Evolutionary conservation across 2,113 vertebrate species (phyloP).

Genomic region (Origma solitaria): DNA sequence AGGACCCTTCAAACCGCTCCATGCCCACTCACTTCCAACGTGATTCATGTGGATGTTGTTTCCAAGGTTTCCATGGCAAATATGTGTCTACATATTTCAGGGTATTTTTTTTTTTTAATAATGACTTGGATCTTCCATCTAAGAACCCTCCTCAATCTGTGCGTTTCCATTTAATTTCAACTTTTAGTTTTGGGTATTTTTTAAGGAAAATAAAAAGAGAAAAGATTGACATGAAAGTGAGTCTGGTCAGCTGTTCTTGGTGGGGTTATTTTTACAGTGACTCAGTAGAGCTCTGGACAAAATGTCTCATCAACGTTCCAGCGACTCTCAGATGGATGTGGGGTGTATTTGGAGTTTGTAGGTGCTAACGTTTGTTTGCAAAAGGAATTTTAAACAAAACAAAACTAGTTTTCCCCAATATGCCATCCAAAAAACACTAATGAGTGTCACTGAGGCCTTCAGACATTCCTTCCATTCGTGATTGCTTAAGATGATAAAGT

Average conservation of each 20-base stretch:
- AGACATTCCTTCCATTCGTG: background rate
- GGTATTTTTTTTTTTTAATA: background rate
- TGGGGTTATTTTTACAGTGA: conserved; percentile 52
- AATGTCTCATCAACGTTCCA: conserved; percentile 35
- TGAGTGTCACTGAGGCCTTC: background rate
- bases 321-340: background rate
- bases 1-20: background rate
- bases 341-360: background rate
- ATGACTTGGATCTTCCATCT: background rate
- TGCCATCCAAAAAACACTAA: conserved; percentile 7
- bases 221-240: background rate
- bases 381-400: background rate
- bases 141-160: background rate
- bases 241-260: conserved; percentile 29
- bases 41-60: conserved; percentile 48
- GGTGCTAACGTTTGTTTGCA: background rate
- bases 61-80: conserved; percentile 41
- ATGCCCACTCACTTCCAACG: conserved; percentile 38
- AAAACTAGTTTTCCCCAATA: background rate
- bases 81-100: background rate
- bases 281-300: background rate
- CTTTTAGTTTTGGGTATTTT: background rate
- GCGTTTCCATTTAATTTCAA: background rate
- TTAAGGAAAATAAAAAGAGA: background rate
- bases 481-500: background rate